These are phyloP conservation scores for Phyllotis vaccarum DNA, from an alignment of 2,797 vertebrate genomes.

Conservation along the genomic window DNA sequence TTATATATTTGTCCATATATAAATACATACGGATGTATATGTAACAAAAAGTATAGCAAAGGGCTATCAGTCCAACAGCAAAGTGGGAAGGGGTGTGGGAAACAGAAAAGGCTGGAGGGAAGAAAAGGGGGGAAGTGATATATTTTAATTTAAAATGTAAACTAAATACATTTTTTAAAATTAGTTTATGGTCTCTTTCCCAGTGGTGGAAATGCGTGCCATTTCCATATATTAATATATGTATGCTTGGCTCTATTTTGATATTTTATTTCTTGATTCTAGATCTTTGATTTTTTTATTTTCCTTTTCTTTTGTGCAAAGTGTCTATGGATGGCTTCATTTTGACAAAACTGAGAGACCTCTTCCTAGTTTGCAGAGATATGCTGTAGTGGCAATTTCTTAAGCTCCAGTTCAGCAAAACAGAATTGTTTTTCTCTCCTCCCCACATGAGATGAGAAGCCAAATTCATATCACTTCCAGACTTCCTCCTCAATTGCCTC, in stretches of 20 bases:
- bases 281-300: neutral
- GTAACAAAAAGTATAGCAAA: neutral
- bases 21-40: neutral
- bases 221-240: neutral
- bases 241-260: neutral
- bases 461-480: neutral
- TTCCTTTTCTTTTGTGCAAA: neutral
- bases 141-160: neutral
- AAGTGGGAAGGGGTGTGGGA: too few species aligned
- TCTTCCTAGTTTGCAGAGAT: constrained; percentile 52
- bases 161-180: neutral
- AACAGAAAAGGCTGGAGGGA: neutral
- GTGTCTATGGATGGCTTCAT: neutral
- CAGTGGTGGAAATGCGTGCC: neutral
- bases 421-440: neutral
- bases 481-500: neutral
- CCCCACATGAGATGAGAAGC: neutral
- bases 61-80: neutral
- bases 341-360: neutral
- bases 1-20: neutral
- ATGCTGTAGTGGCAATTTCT: neutral
- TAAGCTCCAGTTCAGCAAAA: constrained; percentile 26
- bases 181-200: neutral
- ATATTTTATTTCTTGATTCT: neutral
- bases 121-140: neutral